phyloP scores from a whole-genome alignment of 2,888 invertebrate genomes.

The Erynnis tages region DNA sequence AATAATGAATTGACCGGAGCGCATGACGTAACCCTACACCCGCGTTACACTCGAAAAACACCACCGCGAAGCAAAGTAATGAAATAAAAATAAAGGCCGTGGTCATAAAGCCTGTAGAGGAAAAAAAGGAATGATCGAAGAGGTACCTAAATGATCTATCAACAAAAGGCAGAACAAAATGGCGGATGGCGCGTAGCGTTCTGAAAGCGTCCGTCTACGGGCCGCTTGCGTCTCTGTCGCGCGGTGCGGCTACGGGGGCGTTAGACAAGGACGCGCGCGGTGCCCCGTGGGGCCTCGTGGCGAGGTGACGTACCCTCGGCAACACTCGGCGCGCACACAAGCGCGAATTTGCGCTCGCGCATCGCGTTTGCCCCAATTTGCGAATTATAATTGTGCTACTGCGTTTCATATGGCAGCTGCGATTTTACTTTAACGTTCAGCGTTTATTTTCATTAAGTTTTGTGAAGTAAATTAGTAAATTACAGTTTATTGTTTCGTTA shows the following conservation, averaged over 20 bases:
- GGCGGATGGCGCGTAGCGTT: slow-evolving; percentile 73
- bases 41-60: slow-evolving; percentile 2
- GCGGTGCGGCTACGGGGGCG: slow-evolving; percentile 51
- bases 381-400: slow-evolving; percentile 35
- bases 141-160: slow-evolving; percentile 52
- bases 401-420: slow-evolving; percentile 26
- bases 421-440: neutral
- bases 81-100: slow-evolving; percentile 27
- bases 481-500: too few species aligned
- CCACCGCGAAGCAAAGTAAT: slow-evolving; percentile 19
- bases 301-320: slow-evolving; percentile 74
- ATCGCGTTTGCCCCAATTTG: slow-evolving; percentile 44
- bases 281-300: slow-evolving; percentile 72
- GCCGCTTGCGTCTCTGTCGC: slow-evolving; percentile 52
- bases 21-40: slow-evolving; percentile 28
- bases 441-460: neutral
- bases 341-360: slow-evolving; percentile 45
- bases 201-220: slow-evolving; percentile 78
- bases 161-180: slow-evolving; percentile 71
- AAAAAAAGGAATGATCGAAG: slow-evolving; percentile 34
- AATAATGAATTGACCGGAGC: slow-evolving; percentile 31
- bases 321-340: slow-evolving; percentile 42
- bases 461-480: too few species aligned
- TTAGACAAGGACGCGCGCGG: slow-evolving; percentile 50
- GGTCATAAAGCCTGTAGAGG: slow-evolving; percentile 31